Evolutionary conservation across 2,888 invertebrate species (phyloP), one percentile per base, ranked within the genome.

Genomic region (Heliconius aoede): DNA sequence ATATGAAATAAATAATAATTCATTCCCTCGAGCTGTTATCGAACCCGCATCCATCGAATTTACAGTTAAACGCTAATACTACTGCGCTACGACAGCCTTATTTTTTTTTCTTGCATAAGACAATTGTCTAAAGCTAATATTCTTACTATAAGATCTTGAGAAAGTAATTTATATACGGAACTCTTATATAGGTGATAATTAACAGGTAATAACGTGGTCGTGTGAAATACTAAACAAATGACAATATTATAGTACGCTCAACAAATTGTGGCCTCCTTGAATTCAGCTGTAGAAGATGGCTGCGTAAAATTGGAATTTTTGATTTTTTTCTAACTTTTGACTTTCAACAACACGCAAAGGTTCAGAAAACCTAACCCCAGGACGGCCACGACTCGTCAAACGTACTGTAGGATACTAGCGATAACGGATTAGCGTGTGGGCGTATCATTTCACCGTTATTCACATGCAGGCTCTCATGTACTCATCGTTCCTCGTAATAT

Each of bases 351-450:
- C 46, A 18, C 46, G 0, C 46, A 46, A 18, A 2, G 7, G 18
- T 46, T 18, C 21, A 46, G 18, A 2, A 46, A 46, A 46, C 2
- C 21, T 21, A 46, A 46, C 2, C 2, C 7, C 7, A 46, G 5
- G 7, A 7, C 7, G 7, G 46, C 18, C 46, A 46, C 46, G 7
- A 46, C 46, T 46, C 18, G 46, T 7, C 3, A 18, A 7, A 18
- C 46, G 46, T 46, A 46, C 46, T 46, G 18, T 46, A 46, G 46
- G 21, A 15, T 72, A 74, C 68, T 74, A 79, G 72, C 32, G 73
- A 74, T 74, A 76, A 76, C 76, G 74, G 74, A 72, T 60, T 30
- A 21, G n/a, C 74, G 60, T 74, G 60, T 74, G 71, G 73, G 55
- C 60, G 64, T 46, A 71, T 60, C 60, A 60, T 32, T 26, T 72